Base-by-base conservation (phyloP, 2,113 vertebrate species). In the Tringa solitaria region DNA sequence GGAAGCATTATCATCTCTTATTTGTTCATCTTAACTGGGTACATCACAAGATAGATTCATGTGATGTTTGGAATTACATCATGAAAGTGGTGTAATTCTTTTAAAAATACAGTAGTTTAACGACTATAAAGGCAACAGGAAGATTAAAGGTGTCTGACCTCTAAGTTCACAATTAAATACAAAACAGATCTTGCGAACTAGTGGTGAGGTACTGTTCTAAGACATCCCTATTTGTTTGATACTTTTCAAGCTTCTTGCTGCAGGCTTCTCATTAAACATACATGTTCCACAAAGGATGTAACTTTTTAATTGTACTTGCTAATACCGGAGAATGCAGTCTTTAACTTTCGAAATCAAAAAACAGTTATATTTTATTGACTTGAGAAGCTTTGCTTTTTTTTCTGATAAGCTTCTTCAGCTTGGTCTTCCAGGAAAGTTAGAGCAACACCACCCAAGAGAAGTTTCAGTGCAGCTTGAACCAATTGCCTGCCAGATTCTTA, bases 281-380 rank as follows among this genome's bases (percentile, higher is more conserved):
- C 10, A 1, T 51, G 5, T 86, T 92, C 15, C 19, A 33, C 19
- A 54, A 41, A 48, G 23, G 21, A 57, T 67, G 26, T 33, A 72
- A 68, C 9, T 87, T 93, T 33, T 0, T 27, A 32, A 0, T 33
- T 59, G 9, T 60, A 46, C 14, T 57, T 39, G 12, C 16, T 78
- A 35, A 57, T 73, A 50, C 17, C 50, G 70, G 35, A 53, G 94
- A 77, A 61, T 39, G 5, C 26, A 59, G 4, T n/a, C 59, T 89
- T 67, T 33, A 39, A 27, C 73, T 92, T 76, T 63, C 72, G 8
- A 68, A 69, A 67, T 69, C 14, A 79, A 39, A 32, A 50, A 27
- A 0, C 12, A 48, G 6, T 56, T 84, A 8, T 2, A 1, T 79
- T 54, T 84, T 79, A 3, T 64, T 73, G n/a, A 4, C 24, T n/a